These are phyloP conservation scores for Latrodectus hesperus DNA, from an alignment of 2,888 invertebrate species.

Conservation along the genomic window DNA sequence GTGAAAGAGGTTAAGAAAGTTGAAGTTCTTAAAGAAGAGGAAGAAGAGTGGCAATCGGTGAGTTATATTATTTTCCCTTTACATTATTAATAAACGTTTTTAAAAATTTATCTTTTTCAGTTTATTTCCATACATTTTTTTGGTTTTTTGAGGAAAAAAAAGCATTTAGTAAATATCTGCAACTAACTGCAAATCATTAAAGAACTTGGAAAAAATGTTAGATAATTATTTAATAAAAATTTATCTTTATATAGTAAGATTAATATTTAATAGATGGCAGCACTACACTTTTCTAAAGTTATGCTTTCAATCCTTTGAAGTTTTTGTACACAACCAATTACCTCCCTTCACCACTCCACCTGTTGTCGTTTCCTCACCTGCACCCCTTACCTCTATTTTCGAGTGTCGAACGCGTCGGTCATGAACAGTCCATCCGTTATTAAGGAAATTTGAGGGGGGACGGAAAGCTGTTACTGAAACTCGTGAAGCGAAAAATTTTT, in stretches of 20 bases:
- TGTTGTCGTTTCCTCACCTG: conserved; percentile 3
- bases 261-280: conserved; percentile 46
- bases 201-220: no score
- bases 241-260: no score
- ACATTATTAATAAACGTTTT: no score
- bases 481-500: conserved; percentile 51
- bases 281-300: conserved; percentile 44
- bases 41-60: conserved; percentile 94
- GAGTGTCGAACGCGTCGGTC: conserved; percentile 6
- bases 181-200: no score
- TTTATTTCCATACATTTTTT: no score
- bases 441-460: background rate
- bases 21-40: conserved; percentile 84
- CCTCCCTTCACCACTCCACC: conserved; percentile 8
- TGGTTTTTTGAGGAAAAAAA: no score
- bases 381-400: background rate
- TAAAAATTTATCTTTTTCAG: no score
- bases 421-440: background rate
- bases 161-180: no score
- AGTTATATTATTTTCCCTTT: conserved; percentile 74
- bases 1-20: conserved; percentile 90
- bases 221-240: no score
- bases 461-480: conserved; percentile 43
- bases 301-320: conserved; percentile 12
- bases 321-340: conserved; percentile 12